A percentile compares a stretch with the other conserved stretches of the same genome.
These are phyloP conservation scores for Axea sp. DNA, from an alignment of 2,888 invertebrate genomes.

Conservation along the genomic window DNA sequence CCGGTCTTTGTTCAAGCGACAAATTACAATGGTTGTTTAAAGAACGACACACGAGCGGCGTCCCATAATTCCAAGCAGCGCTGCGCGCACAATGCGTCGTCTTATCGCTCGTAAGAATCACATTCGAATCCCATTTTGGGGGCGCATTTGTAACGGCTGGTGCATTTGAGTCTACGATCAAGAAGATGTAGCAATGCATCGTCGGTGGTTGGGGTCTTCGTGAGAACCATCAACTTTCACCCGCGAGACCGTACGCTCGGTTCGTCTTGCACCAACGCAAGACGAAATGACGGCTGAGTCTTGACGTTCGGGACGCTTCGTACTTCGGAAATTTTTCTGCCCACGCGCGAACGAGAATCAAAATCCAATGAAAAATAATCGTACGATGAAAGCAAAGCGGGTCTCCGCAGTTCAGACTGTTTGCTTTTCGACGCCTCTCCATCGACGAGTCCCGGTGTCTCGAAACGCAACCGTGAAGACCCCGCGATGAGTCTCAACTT, in stretches of 20 bases:
- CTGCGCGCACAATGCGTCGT: conserved; percentile 15
- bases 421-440: no score
- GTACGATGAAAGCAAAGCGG: no score
- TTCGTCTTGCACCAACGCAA: conserved; percentile 57
- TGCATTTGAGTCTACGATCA: conserved; percentile 42
- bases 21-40: no score
- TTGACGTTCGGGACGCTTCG: conserved; percentile 23
- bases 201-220: conserved; percentile 61
- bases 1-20: no score
- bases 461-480: no score
- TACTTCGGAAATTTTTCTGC: no score
- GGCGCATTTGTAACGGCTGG: conserved; percentile 35
- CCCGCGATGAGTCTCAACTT: neutral
- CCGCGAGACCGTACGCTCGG: conserved; percentile 64
- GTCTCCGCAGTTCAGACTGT: no score
- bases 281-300: conserved; percentile 67
- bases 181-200: conserved; percentile 55
- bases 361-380: no score
- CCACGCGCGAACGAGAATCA: no score
- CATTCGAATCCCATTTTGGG: conserved; percentile 39
- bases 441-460: no score
- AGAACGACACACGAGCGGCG: no score
- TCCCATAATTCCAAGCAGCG: no score
- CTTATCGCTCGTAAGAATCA: conserved; percentile 29
- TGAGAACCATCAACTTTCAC: conserved; percentile 78